Base-by-base conservation (phyloP, 2,797 vertebrate species). In the Prunella strophiata region DNA sequence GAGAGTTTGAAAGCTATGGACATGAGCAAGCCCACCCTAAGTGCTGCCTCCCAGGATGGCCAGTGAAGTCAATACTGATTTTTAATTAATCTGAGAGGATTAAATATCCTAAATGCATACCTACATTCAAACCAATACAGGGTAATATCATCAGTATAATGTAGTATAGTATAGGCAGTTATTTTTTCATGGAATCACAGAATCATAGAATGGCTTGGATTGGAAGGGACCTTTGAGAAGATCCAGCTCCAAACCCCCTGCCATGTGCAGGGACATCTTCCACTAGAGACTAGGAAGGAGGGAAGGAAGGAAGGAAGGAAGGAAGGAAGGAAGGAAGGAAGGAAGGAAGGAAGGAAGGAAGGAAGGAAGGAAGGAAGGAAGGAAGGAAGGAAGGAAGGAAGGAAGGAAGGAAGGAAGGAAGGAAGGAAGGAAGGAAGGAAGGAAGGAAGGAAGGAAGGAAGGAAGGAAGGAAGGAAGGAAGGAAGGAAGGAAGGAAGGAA, bases 121-220 rank as follows among this genome's bases (percentile, higher is more conserved):
- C 30, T 72, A 32, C 1, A 0, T 5, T 19, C 3, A 5, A 27
- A 40, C 27, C 66, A 81, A 29, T 9, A 32, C 7, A 43, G 30
- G n/a, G 5, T 29, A 75, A 42, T 55, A 68, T 14, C 0, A 0
- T 27, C 48, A 75, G 22, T n/a, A 21, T 9, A 68, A 21, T 30
- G 22, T 5, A 70, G 14, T 26, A 43, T 10, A 43, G 47, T 25
- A 51, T 3, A 43, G 19, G 2, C 8, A 81, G 48, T 10, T 48
- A 21, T 32, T 75, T 75, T 75, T 32, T 36, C 48, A 62, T 3
- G 23, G 42, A 40, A 75, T 19, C 6, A 16, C 7, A 23, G 10
- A 52, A 18, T 80, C 23, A 45, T 5, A 22, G 30, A 48, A 59
- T 40, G 29, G 29, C 9, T 59, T 54, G 40, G 3, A 10, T 40